Evolutionary conservation across 2,113 vertebrate species (phyloP).

Genomic region (Setophaga kirtlandii): DNA sequence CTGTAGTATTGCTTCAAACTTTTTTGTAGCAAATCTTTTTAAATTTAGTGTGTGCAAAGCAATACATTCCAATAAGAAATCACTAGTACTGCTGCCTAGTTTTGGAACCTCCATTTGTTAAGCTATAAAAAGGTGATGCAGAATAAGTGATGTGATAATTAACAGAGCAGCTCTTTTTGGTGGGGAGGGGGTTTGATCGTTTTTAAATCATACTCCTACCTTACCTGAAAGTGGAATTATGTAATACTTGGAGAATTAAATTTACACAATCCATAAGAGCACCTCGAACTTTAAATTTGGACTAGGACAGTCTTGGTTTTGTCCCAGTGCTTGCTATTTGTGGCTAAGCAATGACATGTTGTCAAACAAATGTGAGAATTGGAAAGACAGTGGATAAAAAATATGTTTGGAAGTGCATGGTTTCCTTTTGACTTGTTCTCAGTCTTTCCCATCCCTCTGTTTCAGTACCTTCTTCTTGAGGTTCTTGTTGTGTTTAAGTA

Average conservation of each 20-base stretch:
- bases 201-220: neutral
- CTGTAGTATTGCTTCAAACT: neutral
- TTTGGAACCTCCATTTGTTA: neutral
- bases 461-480: neutral
- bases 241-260: neutral
- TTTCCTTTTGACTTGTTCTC: neutral
- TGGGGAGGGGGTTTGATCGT: accelerated
- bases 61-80: neutral
- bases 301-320: neutral
- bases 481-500: accelerated
- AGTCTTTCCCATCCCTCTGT: neutral
- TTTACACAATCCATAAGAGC: neutral
- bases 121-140: neutral
- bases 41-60: neutral
- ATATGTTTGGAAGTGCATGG: neutral
- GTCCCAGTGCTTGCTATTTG: neutral
- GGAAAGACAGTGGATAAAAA: neutral
- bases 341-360: neutral
- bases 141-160: neutral
- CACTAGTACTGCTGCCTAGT: neutral
- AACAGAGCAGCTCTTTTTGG: neutral
- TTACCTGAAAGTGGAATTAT: neutral
- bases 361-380: neutral
- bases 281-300: neutral
- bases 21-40: neutral